Evolutionary conservation across 2,113 vertebrate species (phyloP), one percentile per base, ranked within the genome.

Genomic region (Hoplias malabaricus): DNA sequence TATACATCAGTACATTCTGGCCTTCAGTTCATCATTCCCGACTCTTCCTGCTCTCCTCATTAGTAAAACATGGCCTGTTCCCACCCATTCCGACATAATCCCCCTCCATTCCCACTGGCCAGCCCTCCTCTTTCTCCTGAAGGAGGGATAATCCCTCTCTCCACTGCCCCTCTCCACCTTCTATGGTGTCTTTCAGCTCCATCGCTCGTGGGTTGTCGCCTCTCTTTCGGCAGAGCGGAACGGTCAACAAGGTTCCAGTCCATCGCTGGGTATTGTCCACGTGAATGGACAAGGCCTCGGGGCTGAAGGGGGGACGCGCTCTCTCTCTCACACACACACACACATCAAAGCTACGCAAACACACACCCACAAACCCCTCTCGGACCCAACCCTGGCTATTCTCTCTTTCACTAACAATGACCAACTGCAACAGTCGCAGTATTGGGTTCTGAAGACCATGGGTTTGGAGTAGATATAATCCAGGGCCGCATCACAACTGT

Each of bases 281-380:
- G 87, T 92, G 78, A 84, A 80, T 82, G 89, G 59, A 74, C 77
- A 78, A 62, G 67, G 63, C 40, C 67, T 77, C 75, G 16, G 80
- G 54, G 81, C 85, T 61, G 83, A 88, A 84, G 80, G 80, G 84
- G 77, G 82, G n/a, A 90, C 94, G 96, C 68, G 68, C 73, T 62
- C 77, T 73, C 77, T 90, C 94, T 59, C 77, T 71, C 69, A 78
- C 77, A 72, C 69, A 57, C 69, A 70, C 75, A 62, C 75, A 75
- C 75, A 90, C 94, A 96, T 98, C 95, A 98, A 98, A 98, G 96
- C 90, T 94, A 90, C 85, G 85, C 90, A 93, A 96, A 95, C 88
- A 92, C 80, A 62, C 87, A 67, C 72, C 84, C 88, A 92, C 80
- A 62, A 86, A 67, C 72, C 84, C 9, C 14, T 70, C 42, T 78